Conservation (phyloP, 2,113 vertebrate species). For the Alouatta palliata region DNA sequence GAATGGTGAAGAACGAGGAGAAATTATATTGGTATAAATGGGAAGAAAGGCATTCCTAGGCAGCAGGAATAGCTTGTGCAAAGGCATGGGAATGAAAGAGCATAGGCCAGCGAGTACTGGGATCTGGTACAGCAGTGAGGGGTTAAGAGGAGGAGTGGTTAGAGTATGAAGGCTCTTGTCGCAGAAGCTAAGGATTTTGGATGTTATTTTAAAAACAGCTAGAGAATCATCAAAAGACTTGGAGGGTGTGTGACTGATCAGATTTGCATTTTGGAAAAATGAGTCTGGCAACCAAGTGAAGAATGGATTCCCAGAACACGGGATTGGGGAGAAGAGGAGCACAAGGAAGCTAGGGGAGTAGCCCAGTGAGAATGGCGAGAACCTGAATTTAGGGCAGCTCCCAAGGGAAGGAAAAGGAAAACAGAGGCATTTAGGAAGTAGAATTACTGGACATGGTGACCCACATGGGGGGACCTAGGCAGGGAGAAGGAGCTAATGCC, state of each 20-base stretch:
- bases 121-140: not conserved
- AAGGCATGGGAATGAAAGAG: not conserved
- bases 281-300: not conserved
- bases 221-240: not conserved
- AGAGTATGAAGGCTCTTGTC: not conserved
- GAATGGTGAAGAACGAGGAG: not conserved
- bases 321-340: not conserved
- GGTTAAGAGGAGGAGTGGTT: not conserved
- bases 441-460: not conserved
- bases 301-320: not conserved
- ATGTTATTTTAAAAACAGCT: not conserved
- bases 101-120: not conserved
- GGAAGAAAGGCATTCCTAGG: not conserved
- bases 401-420: not conserved
- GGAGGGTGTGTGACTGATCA: not conserved
- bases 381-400: not conserved
- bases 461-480: too few relatives aligned
- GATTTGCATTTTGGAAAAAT: conserved; percentile 14
- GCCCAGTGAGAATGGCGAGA: not conserved
- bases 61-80: not conserved
- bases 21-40: not conserved
- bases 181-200: not conserved
- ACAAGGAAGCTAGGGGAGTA: not conserved
- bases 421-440: not conserved
- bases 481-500: not conserved